Conservation (phyloP, 2,888 invertebrate genomes). For the Drosophila limbata region DNA sequence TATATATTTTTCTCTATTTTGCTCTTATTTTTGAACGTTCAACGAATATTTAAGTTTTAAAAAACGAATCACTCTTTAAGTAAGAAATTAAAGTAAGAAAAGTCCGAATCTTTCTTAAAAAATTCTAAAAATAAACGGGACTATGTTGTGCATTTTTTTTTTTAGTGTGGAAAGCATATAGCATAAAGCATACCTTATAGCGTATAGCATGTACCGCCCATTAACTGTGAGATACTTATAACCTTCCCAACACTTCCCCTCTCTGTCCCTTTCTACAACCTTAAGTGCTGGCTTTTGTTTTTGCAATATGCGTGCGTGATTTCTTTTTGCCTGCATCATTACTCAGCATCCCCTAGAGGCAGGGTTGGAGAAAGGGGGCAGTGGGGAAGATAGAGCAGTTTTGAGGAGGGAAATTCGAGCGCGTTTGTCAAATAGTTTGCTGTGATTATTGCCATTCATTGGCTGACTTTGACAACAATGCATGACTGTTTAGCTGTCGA, state of each 20-base stretch:
- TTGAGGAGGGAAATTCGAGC: neutral
- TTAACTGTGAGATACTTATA: constrained; percentile 44
- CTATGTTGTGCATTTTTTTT: no score
- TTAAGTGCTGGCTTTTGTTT: constrained; percentile 44
- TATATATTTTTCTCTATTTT: no score
- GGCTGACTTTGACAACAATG: constrained; percentile 60
- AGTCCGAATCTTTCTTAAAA: no score
- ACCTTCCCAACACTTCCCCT: neutral
- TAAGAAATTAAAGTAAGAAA: no score
- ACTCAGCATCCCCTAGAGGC: constrained; percentile 48
- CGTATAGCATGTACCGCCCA: constrained; percentile 46
- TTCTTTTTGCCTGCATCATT: constrained; percentile 59
- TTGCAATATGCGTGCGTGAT: constrained; percentile 49
- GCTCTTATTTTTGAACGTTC: no score
- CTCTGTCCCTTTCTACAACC: neutral
- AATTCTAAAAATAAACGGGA: no score
- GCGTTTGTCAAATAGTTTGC: constrained; percentile 54
- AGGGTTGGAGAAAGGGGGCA: neutral
- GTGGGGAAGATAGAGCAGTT: neutral
- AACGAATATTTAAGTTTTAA: no score
- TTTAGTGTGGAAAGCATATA: constrained; percentile 13
- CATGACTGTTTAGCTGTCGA: constrained; percentile 19
- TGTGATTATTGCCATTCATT: constrained; percentile 72
- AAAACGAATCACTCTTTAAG: no score
- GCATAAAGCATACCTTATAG: constrained; percentile 35